These are phyloP conservation scores for Trialeurodes vaporariorum DNA, from an alignment of 1,140 invertebrate genomes.

Conservation along the genomic window DNA sequence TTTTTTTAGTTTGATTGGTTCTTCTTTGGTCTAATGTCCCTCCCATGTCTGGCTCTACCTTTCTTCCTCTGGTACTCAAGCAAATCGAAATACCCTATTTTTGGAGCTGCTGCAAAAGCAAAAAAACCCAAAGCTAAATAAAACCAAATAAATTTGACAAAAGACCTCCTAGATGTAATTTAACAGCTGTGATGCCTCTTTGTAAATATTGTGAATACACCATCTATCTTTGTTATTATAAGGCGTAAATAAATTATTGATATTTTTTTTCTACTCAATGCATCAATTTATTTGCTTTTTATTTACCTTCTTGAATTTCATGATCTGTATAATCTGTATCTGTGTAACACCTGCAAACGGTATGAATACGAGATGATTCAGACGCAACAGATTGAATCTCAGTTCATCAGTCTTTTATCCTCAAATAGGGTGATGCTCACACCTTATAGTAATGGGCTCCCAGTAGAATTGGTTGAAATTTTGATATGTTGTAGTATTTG, in stretches of 20 bases:
- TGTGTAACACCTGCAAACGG: too few species aligned
- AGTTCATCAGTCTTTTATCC: too few species aligned
- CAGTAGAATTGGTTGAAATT: too few species aligned
- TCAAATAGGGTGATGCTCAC: too few species aligned
- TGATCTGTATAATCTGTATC: too few species aligned
- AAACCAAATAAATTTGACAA: too few species aligned
- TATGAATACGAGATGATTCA: too few species aligned
- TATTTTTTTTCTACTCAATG: not conserved
- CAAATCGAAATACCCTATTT: conserved; percentile 69
- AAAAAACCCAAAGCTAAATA: not conserved
- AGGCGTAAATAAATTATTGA: not conserved
- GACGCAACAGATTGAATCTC: too few species aligned
- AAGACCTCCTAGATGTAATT: not conserved
- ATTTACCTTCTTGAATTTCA: too few species aligned
- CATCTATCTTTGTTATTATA: not conserved
- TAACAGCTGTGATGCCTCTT: not conserved
- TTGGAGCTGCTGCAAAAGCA: not conserved
- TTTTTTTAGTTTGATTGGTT: conserved; percentile 78
- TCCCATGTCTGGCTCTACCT: conserved; percentile 88
- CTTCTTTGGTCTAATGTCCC: conserved; percentile 90
- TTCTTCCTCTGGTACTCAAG: conserved; percentile 88
- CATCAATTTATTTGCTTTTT: too few species aligned
- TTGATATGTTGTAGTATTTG: too few species aligned
- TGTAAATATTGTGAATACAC: not conserved
- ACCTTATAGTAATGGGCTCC: too few species aligned